Percentiles rank a stretch among this genome's conserved stretches.
These are phyloP conservation scores for Quadriops clusia DNA, from an alignment of 2,888 invertebrate genomes.

Conservation along the genomic window DNA sequence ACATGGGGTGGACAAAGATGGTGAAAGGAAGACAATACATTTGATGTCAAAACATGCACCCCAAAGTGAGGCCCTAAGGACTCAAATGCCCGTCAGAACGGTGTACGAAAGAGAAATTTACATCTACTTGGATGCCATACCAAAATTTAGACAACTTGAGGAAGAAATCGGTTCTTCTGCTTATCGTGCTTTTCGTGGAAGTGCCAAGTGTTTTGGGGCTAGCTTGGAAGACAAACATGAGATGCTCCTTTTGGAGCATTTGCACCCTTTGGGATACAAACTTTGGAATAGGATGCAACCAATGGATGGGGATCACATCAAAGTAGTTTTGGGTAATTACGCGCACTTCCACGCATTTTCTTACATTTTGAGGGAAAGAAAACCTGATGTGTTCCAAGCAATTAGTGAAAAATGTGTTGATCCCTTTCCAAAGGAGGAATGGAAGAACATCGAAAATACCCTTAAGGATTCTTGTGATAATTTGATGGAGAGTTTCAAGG, in stretches of 20 bases:
- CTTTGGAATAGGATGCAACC: conserved; percentile 6
- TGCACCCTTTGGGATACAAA: conserved; percentile 12
- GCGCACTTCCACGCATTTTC: conserved; percentile 9
- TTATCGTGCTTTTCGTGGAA: conserved; percentile 14
- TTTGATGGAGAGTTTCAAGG: conserved; percentile 4
- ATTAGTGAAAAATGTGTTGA: conserved; percentile 1
- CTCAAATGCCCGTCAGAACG: conserved; percentile 14
- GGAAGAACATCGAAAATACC: conserved; percentile 7
- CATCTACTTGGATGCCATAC: conserved; percentile 19
- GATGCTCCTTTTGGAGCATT: conserved; percentile 17
- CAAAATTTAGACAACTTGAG: conserved; percentile 16
- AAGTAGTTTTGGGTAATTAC: conserved; percentile 7
- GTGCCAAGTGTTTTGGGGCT: conserved; percentile 14
- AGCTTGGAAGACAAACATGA: conserved; percentile 13
- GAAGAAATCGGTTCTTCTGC: conserved; percentile 13
- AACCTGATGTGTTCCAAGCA: not conserved
- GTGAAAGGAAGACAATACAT: conserved; percentile 11
- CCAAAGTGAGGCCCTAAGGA: conserved; percentile 16
- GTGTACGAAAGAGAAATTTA: conserved; percentile 22
- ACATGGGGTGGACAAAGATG: too few relatives aligned
- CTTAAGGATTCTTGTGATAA: conserved; percentile 5
- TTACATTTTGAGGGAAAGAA: conserved; percentile 1
- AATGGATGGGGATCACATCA: conserved; percentile 7
- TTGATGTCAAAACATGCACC: conserved; percentile 22
- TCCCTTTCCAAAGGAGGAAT: conserved; percentile 4